phyloP scores from a whole-genome alignment of 2,888 invertebrate species.

The Microctonus hyperodae region DNA sequence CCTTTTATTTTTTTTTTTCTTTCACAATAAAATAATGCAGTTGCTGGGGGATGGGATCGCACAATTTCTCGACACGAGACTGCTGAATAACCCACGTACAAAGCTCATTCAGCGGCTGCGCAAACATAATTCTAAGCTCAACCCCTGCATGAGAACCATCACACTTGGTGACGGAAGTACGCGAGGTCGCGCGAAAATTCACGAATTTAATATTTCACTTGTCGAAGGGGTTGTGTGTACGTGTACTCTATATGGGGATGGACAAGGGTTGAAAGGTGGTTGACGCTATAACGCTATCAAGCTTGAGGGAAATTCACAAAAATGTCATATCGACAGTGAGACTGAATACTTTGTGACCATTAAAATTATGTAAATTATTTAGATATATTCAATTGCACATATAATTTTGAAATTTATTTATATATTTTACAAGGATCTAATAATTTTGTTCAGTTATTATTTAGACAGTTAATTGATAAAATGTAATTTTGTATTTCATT shows the following conservation, averaged over 20 bases:
- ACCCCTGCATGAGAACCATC: slow-evolving; percentile 50
- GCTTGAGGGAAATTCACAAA: not conserved
- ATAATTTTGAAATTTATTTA: too few relatives aligned
- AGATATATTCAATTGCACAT: not conserved
- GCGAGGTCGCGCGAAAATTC: slow-evolving; percentile 43
- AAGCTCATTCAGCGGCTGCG: slow-evolving; percentile 49
- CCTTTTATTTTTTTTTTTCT: slow-evolving; percentile 1
- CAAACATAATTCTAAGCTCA: slow-evolving; percentile 50
- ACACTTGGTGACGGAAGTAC: slow-evolving; percentile 35
- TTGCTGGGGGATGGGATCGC: slow-evolving; percentile 26
- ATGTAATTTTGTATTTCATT: not conserved
- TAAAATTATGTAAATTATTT: not conserved
- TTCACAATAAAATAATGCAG: slow-evolving; percentile 19
- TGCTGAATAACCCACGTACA: slow-evolving; percentile 31
- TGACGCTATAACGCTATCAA: not conserved
- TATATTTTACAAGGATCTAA: too few relatives aligned
- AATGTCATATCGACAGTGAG: not conserved
- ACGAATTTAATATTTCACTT: slow-evolving; percentile 35
- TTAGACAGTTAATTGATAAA: not conserved
- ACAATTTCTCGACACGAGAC: slow-evolving; percentile 23
- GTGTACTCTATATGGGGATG: not conserved
- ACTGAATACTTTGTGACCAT: not conserved
- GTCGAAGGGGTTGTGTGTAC: too few relatives aligned
- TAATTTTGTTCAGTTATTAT: too few relatives aligned
- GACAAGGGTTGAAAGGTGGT: not conserved